phyloP scores from a whole-genome alignment of 2,113 vertebrate species.

The Acrocephalus arundinaceus region DNA sequence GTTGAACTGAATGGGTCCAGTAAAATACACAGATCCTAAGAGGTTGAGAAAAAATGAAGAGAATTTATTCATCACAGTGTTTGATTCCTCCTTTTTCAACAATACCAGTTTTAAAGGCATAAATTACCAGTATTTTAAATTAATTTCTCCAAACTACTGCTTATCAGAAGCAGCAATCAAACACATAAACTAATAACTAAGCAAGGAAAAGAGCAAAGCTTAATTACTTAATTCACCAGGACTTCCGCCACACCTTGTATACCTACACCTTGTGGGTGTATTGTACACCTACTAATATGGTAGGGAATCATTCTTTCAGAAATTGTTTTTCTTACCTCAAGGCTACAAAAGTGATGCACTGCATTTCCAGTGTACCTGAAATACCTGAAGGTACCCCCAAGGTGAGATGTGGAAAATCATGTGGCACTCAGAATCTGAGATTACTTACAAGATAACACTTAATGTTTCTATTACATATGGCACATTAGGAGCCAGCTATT shows the following conservation, averaged over 20 bases:
- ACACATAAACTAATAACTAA: neutral
- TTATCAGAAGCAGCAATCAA: neutral
- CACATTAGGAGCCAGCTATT: neutral
- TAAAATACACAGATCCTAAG: neutral
- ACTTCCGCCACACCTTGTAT: neutral
- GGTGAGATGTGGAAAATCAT: neutral
- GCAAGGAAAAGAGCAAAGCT: neutral
- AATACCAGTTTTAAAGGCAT: neutral
- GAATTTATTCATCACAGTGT: neutral
- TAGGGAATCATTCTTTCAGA: fast-evolving
- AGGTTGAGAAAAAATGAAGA: neutral
- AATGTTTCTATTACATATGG: neutral
- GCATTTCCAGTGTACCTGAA: neutral
- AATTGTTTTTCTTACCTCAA: neutral
- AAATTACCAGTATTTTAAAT: neutral
- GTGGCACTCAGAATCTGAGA: neutral
- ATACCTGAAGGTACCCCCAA: neutral
- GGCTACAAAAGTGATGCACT: neutral
- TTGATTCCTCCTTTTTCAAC: neutral
- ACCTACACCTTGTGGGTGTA: neutral
- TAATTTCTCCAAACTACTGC: neutral
- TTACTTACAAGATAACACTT: neutral
- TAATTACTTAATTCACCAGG: neutral
- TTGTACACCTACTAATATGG: neutral
- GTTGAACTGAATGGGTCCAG: neutral